Evolutionary conservation across 2,797 vertebrate species (phyloP), one percentile per base, ranked within the genome.

Genomic region (Argyrosomus regius): DNA sequence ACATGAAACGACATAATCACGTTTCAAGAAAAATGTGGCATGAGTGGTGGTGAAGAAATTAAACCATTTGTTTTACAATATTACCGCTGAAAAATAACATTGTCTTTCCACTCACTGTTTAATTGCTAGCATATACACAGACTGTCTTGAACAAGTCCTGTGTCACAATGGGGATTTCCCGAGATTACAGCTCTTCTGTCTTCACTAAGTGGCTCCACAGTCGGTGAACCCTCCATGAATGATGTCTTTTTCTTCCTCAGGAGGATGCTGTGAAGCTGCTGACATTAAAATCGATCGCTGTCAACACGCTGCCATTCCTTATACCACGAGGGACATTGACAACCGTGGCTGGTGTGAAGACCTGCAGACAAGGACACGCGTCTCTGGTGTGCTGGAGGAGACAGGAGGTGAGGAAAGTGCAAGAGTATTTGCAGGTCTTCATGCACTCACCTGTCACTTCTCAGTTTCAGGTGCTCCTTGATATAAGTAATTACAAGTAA

Each of bases 211-310:
- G 77, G 72, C 85, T 76, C 75, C 69, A 45, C 72, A 61, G 66
- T 52, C 56, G 22, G 11, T 0, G 13, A 39, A 35, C 41, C 73
- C 56, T 67, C 13, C 3, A 9, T 56, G 8, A 63, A 61, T 39
- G 14, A 73, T 72, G 56, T 80, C 59, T 71, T 59, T 73, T 24
- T 70, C 54, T 28, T 71, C 53, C 71, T 77, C 72, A 52, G 54
- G 75, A 82, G 22, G 72, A 84, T 58, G 65, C 77, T 46, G 85
- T 61, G 73, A 93, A 91, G 82, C 82, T 65, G 86, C 86, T 90
- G 93, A 94, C 90, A 79, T 78, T 77, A 87, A 87, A 92, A 94
- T 94, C 91, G 72, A 95, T 95, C 12, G 26, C 83, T 89, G 93
- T 92, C 93, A 91, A 85, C 91, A 76, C 63, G 13, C 78, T 88